Conservation (phyloP, 1,140 invertebrate species). For the Lerema accius region DNA sequence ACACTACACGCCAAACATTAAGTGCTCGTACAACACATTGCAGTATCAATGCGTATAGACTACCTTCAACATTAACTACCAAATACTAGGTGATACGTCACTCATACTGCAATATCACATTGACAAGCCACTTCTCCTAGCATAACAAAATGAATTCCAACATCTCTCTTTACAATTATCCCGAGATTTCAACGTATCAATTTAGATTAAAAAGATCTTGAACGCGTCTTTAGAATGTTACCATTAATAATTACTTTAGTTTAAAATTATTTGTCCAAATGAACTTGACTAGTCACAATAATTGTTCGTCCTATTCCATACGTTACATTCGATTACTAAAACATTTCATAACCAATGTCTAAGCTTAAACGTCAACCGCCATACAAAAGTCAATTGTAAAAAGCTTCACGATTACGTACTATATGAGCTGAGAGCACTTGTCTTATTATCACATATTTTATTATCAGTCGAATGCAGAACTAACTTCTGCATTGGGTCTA, state of each 20-base stretch:
- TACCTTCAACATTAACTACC: constrained; percentile 26
- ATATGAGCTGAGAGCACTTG: constrained; percentile 76
- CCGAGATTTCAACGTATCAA: constrained; percentile 23
- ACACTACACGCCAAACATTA: constrained; percentile 39
- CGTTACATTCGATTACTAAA: constrained; percentile 35
- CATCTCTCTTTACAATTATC: constrained; percentile 6
- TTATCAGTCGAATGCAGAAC: constrained; percentile 80
- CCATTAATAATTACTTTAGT: constrained; percentile 29
- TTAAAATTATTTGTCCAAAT: constrained; percentile 33
- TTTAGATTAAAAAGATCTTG: constrained; percentile 9
- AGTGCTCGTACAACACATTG: constrained; percentile 3
- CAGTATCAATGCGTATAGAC: neutral
- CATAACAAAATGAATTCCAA: constrained; percentile 35
- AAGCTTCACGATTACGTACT: constrained; percentile 71
- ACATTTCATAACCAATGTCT: constrained; percentile 41
- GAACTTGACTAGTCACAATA: constrained; percentile 49
- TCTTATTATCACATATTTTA: constrained; percentile 79
- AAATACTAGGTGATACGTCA: constrained; percentile 31
- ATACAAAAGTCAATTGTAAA: constrained; percentile 67
- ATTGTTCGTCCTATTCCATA: constrained; percentile 39
- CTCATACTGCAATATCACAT: constrained; percentile 20
- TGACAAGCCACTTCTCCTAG: constrained; percentile 27
- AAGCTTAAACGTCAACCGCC: constrained; percentile 58
- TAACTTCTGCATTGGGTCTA: constrained; percentile 80
- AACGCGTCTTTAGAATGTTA: constrained; percentile 17